Conservation (phyloP, 2,888 invertebrate genomes). For the Pelosia muscerda region DNA sequence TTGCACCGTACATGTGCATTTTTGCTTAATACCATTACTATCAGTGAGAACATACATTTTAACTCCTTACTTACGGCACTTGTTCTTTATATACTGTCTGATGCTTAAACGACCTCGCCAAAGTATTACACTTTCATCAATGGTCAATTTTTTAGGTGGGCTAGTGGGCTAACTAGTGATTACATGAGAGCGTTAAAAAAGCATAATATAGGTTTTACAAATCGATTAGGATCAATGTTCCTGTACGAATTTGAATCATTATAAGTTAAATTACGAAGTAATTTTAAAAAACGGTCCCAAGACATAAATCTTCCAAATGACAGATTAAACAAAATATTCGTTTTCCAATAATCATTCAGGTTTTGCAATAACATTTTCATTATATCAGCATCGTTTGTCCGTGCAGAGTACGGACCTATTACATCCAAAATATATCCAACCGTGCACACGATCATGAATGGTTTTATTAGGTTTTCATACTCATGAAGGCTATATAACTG, state of each 20-base stretch:
- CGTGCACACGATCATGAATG: too few species aligned
- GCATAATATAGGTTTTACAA: constrained; percentile 11
- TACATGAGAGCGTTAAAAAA: constrained; percentile 16
- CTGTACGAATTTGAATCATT: background rate
- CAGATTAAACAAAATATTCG: background rate
- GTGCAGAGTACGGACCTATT: too few species aligned
- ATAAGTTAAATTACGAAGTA: constrained; percentile 14
- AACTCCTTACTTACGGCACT: constrained; percentile 16
- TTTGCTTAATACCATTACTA: constrained; percentile 11
- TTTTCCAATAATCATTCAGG: constrained; percentile 4
- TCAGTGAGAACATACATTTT: constrained; percentile 22
- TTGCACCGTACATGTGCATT: constrained; percentile 22
- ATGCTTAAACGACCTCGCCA: constrained; percentile 13
- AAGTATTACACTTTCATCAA: constrained; percentile 15
- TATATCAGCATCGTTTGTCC: too few species aligned
- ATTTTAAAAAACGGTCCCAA: background rate
- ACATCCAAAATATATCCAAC: too few species aligned
- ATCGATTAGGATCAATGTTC: constrained; percentile 5
- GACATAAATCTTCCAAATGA: background rate
- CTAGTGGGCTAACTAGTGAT: constrained; percentile 7
- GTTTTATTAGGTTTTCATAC: too few species aligned
- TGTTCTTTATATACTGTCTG: constrained; percentile 16
- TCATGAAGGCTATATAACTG: too few species aligned
- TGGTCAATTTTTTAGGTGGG: constrained; percentile 13
- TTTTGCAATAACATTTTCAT: too few species aligned